Percentiles rank a stretch among this genome's conserved stretches.
Conservation (phyloP, 2,797 vertebrate genomes). For the Vespertilio murinus region DNA sequence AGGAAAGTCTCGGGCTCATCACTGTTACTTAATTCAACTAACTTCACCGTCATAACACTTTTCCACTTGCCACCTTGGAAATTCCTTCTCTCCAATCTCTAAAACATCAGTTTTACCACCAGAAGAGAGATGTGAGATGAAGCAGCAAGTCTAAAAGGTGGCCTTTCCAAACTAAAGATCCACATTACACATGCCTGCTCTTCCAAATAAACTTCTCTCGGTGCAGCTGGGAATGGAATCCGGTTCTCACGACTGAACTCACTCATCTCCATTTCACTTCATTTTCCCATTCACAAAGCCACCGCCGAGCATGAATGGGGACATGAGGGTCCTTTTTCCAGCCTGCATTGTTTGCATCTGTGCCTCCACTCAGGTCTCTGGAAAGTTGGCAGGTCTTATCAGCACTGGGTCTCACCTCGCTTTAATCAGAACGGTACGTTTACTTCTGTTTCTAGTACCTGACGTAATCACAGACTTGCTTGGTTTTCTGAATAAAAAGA, state of each 20-base stretch:
- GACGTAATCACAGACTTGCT: neutral
- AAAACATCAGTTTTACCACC: neutral
- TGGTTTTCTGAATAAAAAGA: neutral
- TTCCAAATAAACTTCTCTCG: neutral
- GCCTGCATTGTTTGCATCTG: neutral
- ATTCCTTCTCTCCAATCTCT: neutral
- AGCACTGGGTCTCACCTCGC: neutral
- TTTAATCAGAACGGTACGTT: neutral
- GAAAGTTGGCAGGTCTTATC: neutral
- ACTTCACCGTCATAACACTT: neutral
- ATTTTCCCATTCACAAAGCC: slow-evolving; percentile 14
- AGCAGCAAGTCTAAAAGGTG: neutral
- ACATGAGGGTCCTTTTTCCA: neutral
- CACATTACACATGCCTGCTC: accelerated
- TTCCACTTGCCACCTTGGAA: neutral
- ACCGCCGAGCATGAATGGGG: neutral
- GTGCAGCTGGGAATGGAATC: neutral
- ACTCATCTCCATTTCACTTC: neutral
- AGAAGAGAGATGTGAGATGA: neutral
- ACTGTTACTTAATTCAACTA: neutral
- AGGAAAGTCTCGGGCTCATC: neutral
- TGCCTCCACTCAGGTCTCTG: neutral
- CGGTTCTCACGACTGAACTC: neutral
- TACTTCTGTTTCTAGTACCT: neutral
- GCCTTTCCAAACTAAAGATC: neutral